Percentiles rank a stretch among this genome's conserved stretches.
These are phyloP conservation scores for Chalcis sispes DNA, from an alignment of 2,888 invertebrate species.

Conservation along the genomic window DNA sequence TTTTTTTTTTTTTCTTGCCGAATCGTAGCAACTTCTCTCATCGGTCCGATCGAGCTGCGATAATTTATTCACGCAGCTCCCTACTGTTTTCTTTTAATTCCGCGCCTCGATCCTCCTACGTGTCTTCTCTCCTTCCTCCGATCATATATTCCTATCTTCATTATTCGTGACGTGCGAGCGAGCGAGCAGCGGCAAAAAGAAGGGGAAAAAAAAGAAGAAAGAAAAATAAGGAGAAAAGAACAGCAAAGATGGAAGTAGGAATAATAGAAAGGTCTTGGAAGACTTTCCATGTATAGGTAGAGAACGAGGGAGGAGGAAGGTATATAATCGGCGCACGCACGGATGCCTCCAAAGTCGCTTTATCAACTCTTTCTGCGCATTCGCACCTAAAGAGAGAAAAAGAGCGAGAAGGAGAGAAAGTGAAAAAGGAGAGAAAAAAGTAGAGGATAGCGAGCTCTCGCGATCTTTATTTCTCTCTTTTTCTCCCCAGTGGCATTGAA, in stretches of 20 bases:
- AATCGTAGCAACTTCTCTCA: not conserved
- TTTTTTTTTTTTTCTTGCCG: too few species aligned
- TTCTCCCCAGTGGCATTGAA: slow-evolving; percentile 49
- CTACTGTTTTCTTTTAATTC: slow-evolving; percentile 40
- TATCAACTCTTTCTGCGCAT: slow-evolving; percentile 60
- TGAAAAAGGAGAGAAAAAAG: too few species aligned
- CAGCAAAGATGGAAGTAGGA: slow-evolving; percentile 46
- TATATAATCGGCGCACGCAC: slow-evolving; percentile 53
- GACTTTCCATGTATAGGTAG: slow-evolving; percentile 39
- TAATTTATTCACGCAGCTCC: slow-evolving; percentile 44
- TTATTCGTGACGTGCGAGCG: slow-evolving; percentile 49
- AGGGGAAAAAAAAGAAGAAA: slow-evolving; percentile 15
- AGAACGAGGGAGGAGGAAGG: not conserved
- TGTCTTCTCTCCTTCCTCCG: slow-evolving; percentile 41
- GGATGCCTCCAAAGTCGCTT: slow-evolving; percentile 62
- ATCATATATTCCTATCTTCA: slow-evolving; percentile 48
- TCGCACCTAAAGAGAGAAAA: slow-evolving; percentile 41
- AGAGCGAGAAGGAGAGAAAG: slow-evolving; percentile 20
- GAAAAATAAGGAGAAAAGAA: slow-evolving; percentile 36
- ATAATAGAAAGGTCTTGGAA: slow-evolving; percentile 60
- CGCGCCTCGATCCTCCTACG: not conserved
- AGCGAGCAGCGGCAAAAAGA: slow-evolving; percentile 17
- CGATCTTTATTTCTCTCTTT: not conserved
- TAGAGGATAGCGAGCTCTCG: too few species aligned
- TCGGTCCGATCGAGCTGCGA: slow-evolving; percentile 2